These are phyloP conservation scores for Gymnoscopelus microlampas DNA, from an alignment of 2,797 vertebrate species.

Conservation along the genomic window DNA sequence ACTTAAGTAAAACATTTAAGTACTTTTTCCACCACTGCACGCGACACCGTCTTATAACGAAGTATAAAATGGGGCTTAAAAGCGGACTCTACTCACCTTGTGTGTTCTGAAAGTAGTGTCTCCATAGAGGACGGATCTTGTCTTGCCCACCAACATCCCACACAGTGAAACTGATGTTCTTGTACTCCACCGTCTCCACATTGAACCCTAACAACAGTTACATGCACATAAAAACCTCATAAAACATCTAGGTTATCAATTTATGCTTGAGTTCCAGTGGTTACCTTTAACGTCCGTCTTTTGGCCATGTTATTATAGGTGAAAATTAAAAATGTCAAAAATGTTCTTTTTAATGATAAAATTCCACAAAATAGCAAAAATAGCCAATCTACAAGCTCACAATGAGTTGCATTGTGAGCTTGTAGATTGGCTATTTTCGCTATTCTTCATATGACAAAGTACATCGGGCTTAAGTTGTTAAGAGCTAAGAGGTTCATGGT, in stretches of 20 bases:
- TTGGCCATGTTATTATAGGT: too few relatives aligned
- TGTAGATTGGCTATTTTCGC: too few relatives aligned
- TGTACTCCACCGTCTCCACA: conserved; percentile 85
- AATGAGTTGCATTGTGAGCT: too few relatives aligned
- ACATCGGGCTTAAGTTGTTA: not conserved
- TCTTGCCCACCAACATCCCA: conserved; percentile 88
- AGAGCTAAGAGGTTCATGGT: not conserved
- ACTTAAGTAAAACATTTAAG: too few relatives aligned
- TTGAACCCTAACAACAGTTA: conserved; percentile 77
- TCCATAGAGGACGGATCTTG: conserved; percentile 85
- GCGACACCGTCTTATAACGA: too few relatives aligned
- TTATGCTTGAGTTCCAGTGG: not conserved
- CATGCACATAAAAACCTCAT: not conserved
- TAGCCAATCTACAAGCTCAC: too few relatives aligned
- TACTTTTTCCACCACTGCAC: too few relatives aligned
- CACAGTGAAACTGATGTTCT: conserved; percentile 88
- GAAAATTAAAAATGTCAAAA: too few relatives aligned
- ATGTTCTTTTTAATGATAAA: too few relatives aligned
- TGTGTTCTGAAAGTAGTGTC: conserved; percentile 83
- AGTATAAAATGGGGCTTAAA: not conserved
- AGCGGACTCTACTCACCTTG: conserved; percentile 73
- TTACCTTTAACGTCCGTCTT: not conserved
- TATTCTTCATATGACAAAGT: not conserved
- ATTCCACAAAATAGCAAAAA: too few relatives aligned
- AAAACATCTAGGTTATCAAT: not conserved